Evolutionary conservation across 2,113 vertebrate species (phyloP).

Genomic region (Forbesichthys agassizii): DNA sequence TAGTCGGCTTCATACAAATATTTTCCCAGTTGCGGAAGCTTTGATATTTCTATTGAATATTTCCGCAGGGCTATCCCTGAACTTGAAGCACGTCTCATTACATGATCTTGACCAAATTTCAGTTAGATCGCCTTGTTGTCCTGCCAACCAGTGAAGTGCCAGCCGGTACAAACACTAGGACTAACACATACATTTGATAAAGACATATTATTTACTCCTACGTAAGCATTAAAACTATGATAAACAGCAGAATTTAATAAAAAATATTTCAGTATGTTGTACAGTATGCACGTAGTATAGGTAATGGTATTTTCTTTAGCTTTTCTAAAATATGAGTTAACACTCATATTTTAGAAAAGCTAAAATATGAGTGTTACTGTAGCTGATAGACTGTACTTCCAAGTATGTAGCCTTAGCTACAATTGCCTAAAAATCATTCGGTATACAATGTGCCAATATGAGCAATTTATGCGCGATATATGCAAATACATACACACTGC

Average conservation of each 20-base stretch:
- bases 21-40: constrained; percentile 75
- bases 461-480: neutral
- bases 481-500: constrained; percentile 83
- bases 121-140: no score
- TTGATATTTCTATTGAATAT: constrained; percentile 79
- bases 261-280: neutral
- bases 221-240: neutral
- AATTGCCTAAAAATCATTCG: neutral
- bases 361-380: neutral
- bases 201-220: neutral
- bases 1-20: constrained; percentile 80
- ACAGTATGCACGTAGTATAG: no score
- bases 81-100: constrained; percentile 58
- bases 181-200: neutral
- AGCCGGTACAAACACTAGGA: constrained; percentile 4
- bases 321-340: neutral
- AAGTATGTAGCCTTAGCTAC: neutral
- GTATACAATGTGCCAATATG: constrained; percentile 46
- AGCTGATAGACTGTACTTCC: neutral
- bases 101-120: no score
- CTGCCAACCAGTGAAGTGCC: neutral
- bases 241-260: neutral
- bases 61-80: constrained; percentile 75
- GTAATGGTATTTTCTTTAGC: no score
- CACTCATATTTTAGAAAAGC: no score